These are phyloP conservation scores for Melanargia galathea DNA, from an alignment of 2,888 invertebrate species.

Conservation along the genomic window DNA sequence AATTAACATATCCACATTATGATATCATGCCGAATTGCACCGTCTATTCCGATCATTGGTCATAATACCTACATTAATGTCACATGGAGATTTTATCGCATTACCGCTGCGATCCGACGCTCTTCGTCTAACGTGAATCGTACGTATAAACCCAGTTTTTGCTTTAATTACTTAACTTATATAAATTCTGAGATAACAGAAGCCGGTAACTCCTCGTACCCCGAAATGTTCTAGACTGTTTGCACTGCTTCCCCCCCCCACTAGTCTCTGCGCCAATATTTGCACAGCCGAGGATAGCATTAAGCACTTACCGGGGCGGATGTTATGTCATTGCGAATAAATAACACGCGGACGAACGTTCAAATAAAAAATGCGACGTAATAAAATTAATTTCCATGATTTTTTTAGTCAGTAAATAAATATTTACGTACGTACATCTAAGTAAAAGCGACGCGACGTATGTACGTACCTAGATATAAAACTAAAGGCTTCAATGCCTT, in stretches of 20 bases:
- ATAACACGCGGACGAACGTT: constrained; percentile 20
- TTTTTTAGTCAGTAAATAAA: neutral
- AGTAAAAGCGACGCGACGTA: no score
- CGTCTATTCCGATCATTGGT: no score
- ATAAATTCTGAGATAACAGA: neutral
- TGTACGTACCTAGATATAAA: no score
- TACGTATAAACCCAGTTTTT: no score
- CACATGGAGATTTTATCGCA: no score
- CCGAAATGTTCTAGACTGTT: constrained; percentile 29
- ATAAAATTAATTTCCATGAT: constrained; percentile 1
- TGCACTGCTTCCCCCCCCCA: constrained; percentile 23
- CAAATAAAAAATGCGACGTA: constrained; percentile 8
- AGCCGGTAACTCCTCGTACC: constrained; percentile 6
- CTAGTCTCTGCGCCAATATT: constrained; percentile 33
- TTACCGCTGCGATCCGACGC: no score
- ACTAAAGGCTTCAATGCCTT: no score
- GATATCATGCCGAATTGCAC: no score
- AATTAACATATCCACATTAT: no score
- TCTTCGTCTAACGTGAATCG: no score
- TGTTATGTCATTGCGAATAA: constrained; percentile 27
- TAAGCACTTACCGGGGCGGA: constrained; percentile 32
- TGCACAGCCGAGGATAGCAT: constrained; percentile 38
- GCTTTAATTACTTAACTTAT: constrained; percentile 5
- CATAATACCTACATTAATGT: no score
- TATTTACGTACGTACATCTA: neutral